phyloP scores from a whole-genome alignment of 2,113 vertebrate species.

The Chaenocephalus aceratus region DNA sequence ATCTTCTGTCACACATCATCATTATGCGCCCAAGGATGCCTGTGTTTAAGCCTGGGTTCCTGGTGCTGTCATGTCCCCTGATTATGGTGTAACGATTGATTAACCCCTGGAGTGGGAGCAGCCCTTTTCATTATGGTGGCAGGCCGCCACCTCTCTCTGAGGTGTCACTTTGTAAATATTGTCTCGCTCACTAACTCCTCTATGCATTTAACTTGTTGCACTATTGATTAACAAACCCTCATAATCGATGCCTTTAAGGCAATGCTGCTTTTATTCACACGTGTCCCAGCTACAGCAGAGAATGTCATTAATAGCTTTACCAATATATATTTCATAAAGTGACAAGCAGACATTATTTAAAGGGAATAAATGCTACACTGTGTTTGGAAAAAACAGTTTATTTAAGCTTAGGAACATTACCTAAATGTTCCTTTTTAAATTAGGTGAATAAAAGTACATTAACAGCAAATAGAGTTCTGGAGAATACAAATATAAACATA shows the following conservation, averaged over 20 bases:
- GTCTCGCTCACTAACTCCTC: slow-evolving; percentile 20
- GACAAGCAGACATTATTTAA: slow-evolving; percentile 36
- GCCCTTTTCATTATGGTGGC: slow-evolving; percentile 40
- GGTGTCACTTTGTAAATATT: slow-evolving; percentile 57
- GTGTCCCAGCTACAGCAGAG: slow-evolving; percentile 6
- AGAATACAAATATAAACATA: not conserved
- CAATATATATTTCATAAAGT: not conserved
- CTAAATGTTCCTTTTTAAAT: no score
- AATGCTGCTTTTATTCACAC: slow-evolving; percentile 44
- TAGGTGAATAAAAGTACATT: not conserved
- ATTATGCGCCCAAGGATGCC: slow-evolving; percentile 58
- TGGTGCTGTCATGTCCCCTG: slow-evolving; percentile 57
- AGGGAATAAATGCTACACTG: slow-evolving; percentile 11
- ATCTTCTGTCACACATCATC: slow-evolving; percentile 67
- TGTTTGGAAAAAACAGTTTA: slow-evolving; percentile 10
- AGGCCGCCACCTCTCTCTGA: slow-evolving; percentile 27
- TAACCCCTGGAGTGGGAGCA: slow-evolving; percentile 65
- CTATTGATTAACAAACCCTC: slow-evolving; percentile 45
- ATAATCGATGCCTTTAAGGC: slow-evolving; percentile 42
- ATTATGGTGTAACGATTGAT: slow-evolving; percentile 74
- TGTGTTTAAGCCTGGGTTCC: slow-evolving; percentile 58
- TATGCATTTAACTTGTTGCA: slow-evolving; percentile 48
- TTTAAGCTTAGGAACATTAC: not conserved
- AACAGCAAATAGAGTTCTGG: not conserved
- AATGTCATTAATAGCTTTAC: slow-evolving; percentile 2